phyloP scores from a whole-genome alignment of 1,140 invertebrate genomes.

The Megathymus violae region DNA sequence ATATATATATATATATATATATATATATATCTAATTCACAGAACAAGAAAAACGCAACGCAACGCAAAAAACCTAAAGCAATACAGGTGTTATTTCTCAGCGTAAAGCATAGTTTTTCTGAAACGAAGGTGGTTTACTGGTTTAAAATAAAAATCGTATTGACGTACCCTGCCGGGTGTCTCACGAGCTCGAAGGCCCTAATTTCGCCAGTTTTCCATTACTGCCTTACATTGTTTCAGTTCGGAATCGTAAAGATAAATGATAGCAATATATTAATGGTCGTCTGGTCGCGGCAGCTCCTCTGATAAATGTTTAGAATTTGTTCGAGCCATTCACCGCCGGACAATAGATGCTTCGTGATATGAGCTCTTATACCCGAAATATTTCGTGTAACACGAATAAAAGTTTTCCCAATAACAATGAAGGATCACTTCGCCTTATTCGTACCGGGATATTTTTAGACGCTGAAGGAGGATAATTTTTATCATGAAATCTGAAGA shows the following conservation, averaged over 20 bases:
- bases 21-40: no score
- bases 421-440: neutral
- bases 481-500: neutral
- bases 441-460: neutral
- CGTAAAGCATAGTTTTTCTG: no score
- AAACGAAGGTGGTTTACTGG: neutral
- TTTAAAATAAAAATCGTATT: neutral
- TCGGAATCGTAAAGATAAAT: conserved; percentile 42
- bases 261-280: conserved; percentile 47
- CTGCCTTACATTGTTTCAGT: conserved; percentile 38
- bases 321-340: conserved; percentile 42
- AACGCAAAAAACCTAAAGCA: no score
- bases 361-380: conserved; percentile 19
- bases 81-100: no score
- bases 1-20: no score
- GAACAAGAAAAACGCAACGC: no score
- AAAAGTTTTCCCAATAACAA: neutral
- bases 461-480: neutral
- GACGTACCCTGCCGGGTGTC: neutral
- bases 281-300: conserved; percentile 38
- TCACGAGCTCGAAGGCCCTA: neutral
- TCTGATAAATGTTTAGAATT: conserved; percentile 53
- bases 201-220: conserved; percentile 22
- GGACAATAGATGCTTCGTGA: conserved; percentile 18
- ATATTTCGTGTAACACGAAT: conserved; percentile 1